Conservation (phyloP, 1,140 invertebrate species). For the Oryctes rhinoceros region DNA sequence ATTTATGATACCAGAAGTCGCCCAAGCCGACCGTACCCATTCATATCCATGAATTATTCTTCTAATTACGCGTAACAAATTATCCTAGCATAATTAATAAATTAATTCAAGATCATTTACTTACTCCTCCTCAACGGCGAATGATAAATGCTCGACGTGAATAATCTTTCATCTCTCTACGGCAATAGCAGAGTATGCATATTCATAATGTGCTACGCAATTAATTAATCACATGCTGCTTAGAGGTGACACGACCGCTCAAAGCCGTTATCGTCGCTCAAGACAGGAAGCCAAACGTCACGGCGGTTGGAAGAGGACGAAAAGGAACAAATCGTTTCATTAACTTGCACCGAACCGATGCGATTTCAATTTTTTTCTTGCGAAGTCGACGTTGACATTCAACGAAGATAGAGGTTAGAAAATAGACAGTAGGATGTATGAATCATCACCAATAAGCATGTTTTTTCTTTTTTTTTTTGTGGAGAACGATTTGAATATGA, state of each 20-base stretch:
- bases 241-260: conserved; percentile 25
- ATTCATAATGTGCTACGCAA: conserved; percentile 1
- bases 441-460: too few relatives aligned
- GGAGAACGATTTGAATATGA: too few relatives aligned
- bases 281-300: conserved; percentile 7
- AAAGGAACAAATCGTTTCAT: conserved; percentile 7
- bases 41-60: conserved; percentile 7
- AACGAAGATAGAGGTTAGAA: neutral
- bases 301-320: too few relatives aligned
- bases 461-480: too few relatives aligned
- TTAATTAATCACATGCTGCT: conserved; percentile 24
- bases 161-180: conserved; percentile 23
- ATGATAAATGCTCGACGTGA: conserved; percentile 7
- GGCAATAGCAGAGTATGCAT: neutral
- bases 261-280: neutral
- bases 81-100: conserved; percentile 15
- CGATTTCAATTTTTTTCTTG: neutral
- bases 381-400: neutral
- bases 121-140: neutral
- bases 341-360: neutral
- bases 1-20: conserved; percentile 19
- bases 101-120: conserved; percentile 29
- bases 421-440: too few relatives aligned
- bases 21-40: conserved; percentile 5
- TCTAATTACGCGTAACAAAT: conserved; percentile 29